Conservation (phyloP, 2,888 invertebrate species). For the Ophioninae sp. region DNA sequence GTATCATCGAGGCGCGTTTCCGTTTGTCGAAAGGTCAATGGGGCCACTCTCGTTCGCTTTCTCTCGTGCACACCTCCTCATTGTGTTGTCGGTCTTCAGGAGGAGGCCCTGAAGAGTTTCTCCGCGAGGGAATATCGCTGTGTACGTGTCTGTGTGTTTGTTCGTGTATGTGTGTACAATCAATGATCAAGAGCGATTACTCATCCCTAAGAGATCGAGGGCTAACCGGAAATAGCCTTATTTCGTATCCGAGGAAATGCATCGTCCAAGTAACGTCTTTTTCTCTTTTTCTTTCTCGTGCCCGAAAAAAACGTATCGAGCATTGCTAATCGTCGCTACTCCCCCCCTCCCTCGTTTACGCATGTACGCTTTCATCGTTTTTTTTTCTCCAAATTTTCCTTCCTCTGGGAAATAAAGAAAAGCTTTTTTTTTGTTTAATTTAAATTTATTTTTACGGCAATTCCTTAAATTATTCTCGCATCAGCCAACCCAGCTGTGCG, state of each 20-base stretch:
- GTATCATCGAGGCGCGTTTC: conserved; percentile 10
- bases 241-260: conserved; percentile 22
- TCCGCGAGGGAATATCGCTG: conserved; percentile 40
- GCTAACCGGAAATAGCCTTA: conserved; percentile 44
- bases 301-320: neutral
- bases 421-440: neutral
- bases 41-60: conserved; percentile 15
- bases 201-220: conserved; percentile 1
- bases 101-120: conserved; percentile 67
- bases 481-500: neutral
- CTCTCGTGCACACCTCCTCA: conserved; percentile 29
- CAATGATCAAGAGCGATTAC: conserved; percentile 26
- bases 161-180: neutral
- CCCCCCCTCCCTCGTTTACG: neutral
- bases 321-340: neutral
- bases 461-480: neutral
- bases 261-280: conserved; percentile 8
- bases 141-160: neutral
- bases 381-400: neutral
- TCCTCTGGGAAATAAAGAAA: neutral
- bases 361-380: neutral
- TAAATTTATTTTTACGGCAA: neutral
- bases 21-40: conserved; percentile 25
- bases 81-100: conserved; percentile 74
- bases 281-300: neutral